Evolutionary conservation across 2,888 invertebrate species (phyloP), one percentile per base, ranked within the genome.

Genomic region (Linhomoeus sp.): DNA sequence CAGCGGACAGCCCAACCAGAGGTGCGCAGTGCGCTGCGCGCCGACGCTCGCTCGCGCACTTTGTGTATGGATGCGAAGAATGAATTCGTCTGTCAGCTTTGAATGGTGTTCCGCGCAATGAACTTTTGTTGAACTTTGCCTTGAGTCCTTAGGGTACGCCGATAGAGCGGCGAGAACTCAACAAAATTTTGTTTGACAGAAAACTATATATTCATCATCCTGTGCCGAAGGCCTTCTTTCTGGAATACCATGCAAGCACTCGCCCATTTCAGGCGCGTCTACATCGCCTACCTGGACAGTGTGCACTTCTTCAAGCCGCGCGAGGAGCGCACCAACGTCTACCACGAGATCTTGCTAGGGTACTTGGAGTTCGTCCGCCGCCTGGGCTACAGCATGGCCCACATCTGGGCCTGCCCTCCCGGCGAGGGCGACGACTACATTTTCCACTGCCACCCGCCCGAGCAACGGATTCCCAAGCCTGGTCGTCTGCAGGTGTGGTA

Each of bases 371-470:
- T 92, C 70, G 88, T 86, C 50, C 12, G 22, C 20, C n/a, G 23
- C 54, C 57, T 19, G 54, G 73, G 74, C 26, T 94, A 88, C 67
- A 85, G 88, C 15, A 88, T 88, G 87, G 92, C 92, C 50, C 92
- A 94, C 66, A 94, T 94, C 58, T 94, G 92, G 92, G 92, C 92
- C 19, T 94, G 92, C 71, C 92, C 92, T 49, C 92, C 92, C 1
- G 88, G 88, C 38, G 92, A 94, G 72, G 92, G 92, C 44, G 94
- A 94, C 67, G 92, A 94, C 70, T 94, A 94, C 68, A 94, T 94
- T 62, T 94, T 94, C 72, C 92, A 94, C 73, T 92, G 90, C 72
- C 94, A 94, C 75, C 92, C 94, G 51, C 77, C 79, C 51, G 92
- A 94, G 70, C 92, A 92, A 70, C 92, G 87, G 70, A 92, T 92